Evolutionary conservation across 2,113 vertebrate genomes (phyloP), one percentile per base, ranked within the genome.

Genomic region (Heterocephalus glaber): DNA sequence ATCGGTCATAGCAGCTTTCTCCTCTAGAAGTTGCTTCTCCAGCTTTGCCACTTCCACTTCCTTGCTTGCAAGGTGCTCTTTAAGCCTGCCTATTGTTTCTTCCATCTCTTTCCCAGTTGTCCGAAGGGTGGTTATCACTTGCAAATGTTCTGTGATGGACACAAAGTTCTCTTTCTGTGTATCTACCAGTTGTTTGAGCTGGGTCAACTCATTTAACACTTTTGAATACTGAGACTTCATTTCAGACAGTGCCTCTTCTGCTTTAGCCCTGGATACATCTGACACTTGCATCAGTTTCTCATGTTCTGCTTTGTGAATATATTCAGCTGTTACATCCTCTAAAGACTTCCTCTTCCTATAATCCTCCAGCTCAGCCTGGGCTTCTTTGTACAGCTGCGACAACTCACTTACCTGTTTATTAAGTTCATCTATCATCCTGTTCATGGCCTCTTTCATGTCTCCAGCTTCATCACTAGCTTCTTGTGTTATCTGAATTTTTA

Each of bases 351-450:
- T 98, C 98, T 99, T 97, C 97, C 95, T 85, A 35, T 97, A 95
- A 86, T 98, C 87, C 93, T 98, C 98, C 76, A 99, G 98, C 96
- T 99, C 99, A 16, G 97, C 97, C 97, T 99, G 99, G 74, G 99
- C 99, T 96, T 99, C 99, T n/a, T 99, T 99, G 98, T 99, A 99
- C 72, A 99, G 98, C 95, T 99, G 98, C 0, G 99, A 99, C 41
- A 99, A 98, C 96, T 99, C 99, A 56, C 98, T 98, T 82, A 99
- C 97, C 87, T 99, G 99, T 41, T 98, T 99, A 95, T 99, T 99
- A 68, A 99, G 98, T 30, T 99, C 99, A 6, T 99, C 98, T 28
- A 99, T 98, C 3, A 98, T 99, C 95, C 97, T 98, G 26, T 98
- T 98, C 96, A 98, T 98, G 68, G 98, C 98, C 10, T 98, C 98